phyloP scores from a whole-genome alignment of 2,888 invertebrate genomes.

The Ctena decussata region DNA sequence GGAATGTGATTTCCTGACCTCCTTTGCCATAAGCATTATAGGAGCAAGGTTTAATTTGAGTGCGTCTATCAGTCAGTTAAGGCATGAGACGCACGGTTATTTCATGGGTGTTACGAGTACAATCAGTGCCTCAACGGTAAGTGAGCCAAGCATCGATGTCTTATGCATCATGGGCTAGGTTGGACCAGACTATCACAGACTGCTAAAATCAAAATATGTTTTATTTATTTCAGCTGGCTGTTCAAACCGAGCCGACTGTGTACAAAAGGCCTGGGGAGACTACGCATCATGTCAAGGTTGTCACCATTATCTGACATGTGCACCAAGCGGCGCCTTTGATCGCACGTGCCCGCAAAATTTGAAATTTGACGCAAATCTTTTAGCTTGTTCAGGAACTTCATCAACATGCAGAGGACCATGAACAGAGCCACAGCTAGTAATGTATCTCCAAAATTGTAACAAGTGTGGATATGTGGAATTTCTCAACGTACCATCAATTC shows the following conservation, averaged over 20 bases:
- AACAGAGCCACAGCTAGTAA: too few species aligned
- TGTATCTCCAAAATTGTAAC: neutral
- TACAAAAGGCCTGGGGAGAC: slow-evolving; percentile 60
- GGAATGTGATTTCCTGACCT: too few species aligned
- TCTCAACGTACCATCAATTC: neutral
- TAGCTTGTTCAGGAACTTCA: slow-evolving; percentile 65
- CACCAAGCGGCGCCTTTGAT: slow-evolving; percentile 63
- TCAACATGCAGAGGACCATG: slow-evolving; percentile 72
- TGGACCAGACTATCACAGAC: too few species aligned
- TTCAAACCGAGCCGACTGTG: slow-evolving; percentile 46
- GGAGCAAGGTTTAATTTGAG: too few species aligned
- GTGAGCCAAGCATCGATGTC: too few species aligned
- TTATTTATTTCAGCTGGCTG: slow-evolving; percentile 65
- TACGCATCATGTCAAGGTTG: slow-evolving; percentile 74
- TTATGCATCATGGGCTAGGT: too few species aligned
- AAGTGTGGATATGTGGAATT: neutral
- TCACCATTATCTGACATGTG: slow-evolving; percentile 70
- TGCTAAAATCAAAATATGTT: neutral
- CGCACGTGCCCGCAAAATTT: slow-evolving; percentile 69
- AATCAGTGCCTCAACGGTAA: too few species aligned
- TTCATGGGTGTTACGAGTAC: too few species aligned
- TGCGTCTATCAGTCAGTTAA: too few species aligned
- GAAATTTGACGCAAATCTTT: slow-evolving; percentile 70
- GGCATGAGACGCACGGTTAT: too few species aligned
- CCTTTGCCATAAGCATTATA: too few species aligned